Evolutionary conservation across 2,797 vertebrate genomes (phyloP).

Genomic region (Scolopax bukidnonensis): DNA sequence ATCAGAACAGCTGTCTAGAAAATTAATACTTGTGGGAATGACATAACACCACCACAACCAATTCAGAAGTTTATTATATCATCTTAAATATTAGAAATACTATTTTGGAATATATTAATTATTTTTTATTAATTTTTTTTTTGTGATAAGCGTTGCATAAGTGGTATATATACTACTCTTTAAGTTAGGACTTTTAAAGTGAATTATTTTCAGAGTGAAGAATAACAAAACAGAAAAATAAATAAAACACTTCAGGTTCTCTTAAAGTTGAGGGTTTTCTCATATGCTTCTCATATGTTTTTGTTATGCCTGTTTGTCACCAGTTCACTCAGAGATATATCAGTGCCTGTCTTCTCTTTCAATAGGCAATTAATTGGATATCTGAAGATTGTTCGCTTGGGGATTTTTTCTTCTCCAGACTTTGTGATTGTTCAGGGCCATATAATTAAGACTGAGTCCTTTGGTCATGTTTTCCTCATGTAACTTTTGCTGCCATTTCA

Average conservation of each 20-base stretch:
- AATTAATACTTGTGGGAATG: not conserved
- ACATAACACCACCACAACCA: not conserved
- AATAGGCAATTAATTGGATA: not conserved
- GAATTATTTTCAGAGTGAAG: not conserved
- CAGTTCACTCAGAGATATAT: not conserved
- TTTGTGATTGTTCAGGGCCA: not conserved
- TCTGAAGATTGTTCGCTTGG: not conserved
- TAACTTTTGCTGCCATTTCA: not conserved
- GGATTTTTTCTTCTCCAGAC: not conserved
- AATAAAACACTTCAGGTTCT: not conserved
- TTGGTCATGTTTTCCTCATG: not conserved
- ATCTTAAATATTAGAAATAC: not conserved
- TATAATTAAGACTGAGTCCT: not conserved
- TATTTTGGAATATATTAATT: not conserved
- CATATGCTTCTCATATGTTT: not conserved
- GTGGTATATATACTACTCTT: no score
- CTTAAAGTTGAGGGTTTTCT: not conserved
- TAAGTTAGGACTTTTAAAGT: not conserved
- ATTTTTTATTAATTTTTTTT: not conserved
- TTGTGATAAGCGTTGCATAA: not conserved
- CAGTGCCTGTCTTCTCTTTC: not conserved
- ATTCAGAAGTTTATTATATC: not conserved
- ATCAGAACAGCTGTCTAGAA: not conserved
- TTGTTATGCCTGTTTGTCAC: not conserved
- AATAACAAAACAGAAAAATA: not conserved